Conservation (phyloP, 53 echinoderm and acorn worm species). For the Hippasteria phrygiana region DNA sequence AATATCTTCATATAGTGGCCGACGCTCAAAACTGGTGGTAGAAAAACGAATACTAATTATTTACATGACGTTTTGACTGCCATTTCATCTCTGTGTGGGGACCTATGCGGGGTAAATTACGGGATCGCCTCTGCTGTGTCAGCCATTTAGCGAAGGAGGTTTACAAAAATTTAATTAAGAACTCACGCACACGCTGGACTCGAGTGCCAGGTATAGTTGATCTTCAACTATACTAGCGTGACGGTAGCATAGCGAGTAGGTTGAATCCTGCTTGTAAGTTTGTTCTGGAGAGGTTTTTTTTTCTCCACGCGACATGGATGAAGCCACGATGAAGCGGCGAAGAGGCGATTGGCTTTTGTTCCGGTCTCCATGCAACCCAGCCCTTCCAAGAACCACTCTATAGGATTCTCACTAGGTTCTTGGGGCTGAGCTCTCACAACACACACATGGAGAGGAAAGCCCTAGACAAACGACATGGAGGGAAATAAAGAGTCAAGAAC, state of each 20-base stretch:
- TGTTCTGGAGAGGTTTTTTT: background rate
- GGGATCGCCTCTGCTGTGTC: background rate
- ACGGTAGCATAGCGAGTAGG: background rate
- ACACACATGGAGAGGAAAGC: slow-evolving; percentile 34
- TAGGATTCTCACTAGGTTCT: slow-evolving; percentile 1
- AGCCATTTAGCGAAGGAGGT: background rate
- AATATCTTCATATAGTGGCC: no score
- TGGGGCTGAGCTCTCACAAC: slow-evolving; percentile 14
- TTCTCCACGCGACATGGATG: slow-evolving; percentile 16
- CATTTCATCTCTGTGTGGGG: background rate
- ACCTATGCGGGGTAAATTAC: background rate
- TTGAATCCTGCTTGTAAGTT: background rate
- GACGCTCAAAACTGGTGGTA: no score
- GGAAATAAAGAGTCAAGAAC: background rate
- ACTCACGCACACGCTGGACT: background rate
- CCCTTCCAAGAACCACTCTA: background rate
- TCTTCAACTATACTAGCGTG: background rate
- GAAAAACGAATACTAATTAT: no score
- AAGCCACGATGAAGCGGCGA: background rate
- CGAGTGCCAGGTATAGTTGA: background rate
- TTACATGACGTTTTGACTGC: background rate
- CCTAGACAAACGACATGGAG: background rate
- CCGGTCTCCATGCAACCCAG: background rate
- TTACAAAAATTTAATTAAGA: background rate
- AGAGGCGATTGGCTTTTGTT: background rate